These are phyloP conservation scores for Podarcis lilfordi DNA, from an alignment of 2,797 vertebrate species.

Conservation along the genomic window DNA sequence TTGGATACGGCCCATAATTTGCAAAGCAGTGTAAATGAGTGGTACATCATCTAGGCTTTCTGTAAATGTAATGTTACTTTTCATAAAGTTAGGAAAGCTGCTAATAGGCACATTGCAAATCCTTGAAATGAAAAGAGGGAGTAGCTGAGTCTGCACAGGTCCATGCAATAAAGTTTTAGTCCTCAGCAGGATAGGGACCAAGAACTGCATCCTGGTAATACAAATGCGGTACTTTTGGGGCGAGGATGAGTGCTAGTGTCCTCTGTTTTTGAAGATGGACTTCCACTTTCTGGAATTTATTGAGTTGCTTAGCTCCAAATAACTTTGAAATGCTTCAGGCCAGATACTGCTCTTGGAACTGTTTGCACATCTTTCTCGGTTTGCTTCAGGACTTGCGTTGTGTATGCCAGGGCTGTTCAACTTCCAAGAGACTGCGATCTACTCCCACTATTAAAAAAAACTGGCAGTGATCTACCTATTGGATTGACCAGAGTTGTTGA, in stretches of 20 bases:
- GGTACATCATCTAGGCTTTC: not conserved
- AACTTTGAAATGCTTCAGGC: not conserved
- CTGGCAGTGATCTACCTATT: too few species aligned
- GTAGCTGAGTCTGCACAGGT: not conserved
- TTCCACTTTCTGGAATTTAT: not conserved
- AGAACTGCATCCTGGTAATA: not conserved
- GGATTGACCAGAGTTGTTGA: too few species aligned
- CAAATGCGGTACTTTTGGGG: not conserved
- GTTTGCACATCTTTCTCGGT: not conserved
- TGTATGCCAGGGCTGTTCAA: too few species aligned
- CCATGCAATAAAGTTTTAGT: not conserved
- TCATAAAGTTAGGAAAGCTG: not conserved
- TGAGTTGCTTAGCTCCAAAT: not conserved
- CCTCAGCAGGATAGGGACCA: not conserved
- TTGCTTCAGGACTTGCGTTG: not conserved
- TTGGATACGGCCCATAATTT: not conserved
- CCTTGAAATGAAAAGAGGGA: not conserved
- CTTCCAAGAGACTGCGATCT: too few species aligned
- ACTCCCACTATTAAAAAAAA: too few species aligned
- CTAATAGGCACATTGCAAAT: not conserved
- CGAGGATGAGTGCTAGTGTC: not conserved
- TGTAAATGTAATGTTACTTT: too few species aligned
- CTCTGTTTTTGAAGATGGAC: not conserved
- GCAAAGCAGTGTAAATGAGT: not conserved
- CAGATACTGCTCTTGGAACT: not conserved